Conservation (phyloP, 2,888 invertebrate genomes). For the Arctia plantaginis region DNA sequence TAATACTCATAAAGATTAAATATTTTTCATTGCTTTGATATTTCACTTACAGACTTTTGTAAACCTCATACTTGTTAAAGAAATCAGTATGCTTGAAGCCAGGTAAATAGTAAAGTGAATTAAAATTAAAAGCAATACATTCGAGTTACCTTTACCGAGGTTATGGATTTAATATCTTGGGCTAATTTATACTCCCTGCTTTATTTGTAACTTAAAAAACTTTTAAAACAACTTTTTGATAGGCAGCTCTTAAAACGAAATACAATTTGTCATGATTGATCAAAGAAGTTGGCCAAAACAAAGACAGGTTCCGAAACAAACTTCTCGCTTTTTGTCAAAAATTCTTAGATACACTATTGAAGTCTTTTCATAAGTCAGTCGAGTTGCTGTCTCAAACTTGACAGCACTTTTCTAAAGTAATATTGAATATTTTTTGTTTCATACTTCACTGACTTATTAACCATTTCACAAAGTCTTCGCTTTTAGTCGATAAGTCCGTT, state of each 20-base stretch:
- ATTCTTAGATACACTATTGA: slow-evolving; percentile 59
- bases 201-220: slow-evolving; percentile 69
- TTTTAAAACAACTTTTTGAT: slow-evolving; percentile 74
- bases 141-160: not conserved
- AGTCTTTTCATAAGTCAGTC: slow-evolving; percentile 48
- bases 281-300: slow-evolving; percentile 78
- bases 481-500: not conserved
- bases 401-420: slow-evolving; percentile 29
- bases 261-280: slow-evolving; percentile 85
- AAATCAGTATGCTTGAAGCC: too few species aligned
- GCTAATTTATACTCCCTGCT: slow-evolving; percentile 71
- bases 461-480: not conserved
- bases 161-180: slow-evolving; percentile 54
- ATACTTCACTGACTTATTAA: not conserved
- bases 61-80: too few species aligned
- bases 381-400: slow-evolving; percentile 29
- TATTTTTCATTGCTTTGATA: too few species aligned
- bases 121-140: not conserved
- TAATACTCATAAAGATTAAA: not conserved
- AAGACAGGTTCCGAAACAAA: slow-evolving; percentile 68
- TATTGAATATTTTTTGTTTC: not conserved
- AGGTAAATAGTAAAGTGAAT: too few species aligned
- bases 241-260: slow-evolving; percentile 77
- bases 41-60: too few species aligned
- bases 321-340: slow-evolving; percentile 62